Percentiles rank a stretch among this genome's conserved stretches.
Conservation (phyloP, 2,797 vertebrate species). For the Smutsia gigantea region DNA sequence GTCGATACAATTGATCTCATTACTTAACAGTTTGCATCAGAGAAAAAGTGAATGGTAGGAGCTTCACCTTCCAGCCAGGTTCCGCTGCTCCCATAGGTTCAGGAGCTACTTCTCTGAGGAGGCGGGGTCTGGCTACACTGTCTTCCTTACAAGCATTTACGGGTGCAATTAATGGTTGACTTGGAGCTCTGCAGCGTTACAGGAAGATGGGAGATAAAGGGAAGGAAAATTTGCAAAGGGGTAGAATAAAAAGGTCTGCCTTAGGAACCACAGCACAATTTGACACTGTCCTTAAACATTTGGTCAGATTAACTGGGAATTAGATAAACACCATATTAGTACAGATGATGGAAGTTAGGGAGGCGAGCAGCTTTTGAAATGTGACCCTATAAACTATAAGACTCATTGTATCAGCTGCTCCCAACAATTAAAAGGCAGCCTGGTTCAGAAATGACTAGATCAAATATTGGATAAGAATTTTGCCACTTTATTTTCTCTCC, state of each 20-base stretch:
- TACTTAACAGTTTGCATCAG: conserved; percentile 57
- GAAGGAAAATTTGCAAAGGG: not conserved
- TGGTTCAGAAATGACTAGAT: conserved; percentile 33
- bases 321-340: not conserved
- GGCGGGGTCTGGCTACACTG: conserved; percentile 79
- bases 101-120: conserved; percentile 83
- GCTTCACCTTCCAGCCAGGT: conserved; percentile 89
- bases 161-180: conserved; percentile 80
- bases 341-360: not conserved
- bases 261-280: conserved; percentile 48
- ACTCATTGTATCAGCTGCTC: not conserved
- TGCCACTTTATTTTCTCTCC: not conserved
- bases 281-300: conserved; percentile 60
- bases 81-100: conserved; percentile 72
- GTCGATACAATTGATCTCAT: conserved; percentile 56
- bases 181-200: conserved; percentile 80
- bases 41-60: conserved; percentile 3
- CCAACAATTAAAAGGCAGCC: not conserved
- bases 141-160: conserved; percentile 87
- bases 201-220: not conserved
- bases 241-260: conserved; percentile 37
- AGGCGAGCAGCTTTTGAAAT: conserved; percentile 10
- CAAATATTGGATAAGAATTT: not conserved
- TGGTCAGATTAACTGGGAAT: conserved; percentile 26
- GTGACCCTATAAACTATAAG: not conserved